Conservation (phyloP, 35 echinoderm and acorn worm genomes). For the Hemicentrotus pulcherrimus region DNA sequence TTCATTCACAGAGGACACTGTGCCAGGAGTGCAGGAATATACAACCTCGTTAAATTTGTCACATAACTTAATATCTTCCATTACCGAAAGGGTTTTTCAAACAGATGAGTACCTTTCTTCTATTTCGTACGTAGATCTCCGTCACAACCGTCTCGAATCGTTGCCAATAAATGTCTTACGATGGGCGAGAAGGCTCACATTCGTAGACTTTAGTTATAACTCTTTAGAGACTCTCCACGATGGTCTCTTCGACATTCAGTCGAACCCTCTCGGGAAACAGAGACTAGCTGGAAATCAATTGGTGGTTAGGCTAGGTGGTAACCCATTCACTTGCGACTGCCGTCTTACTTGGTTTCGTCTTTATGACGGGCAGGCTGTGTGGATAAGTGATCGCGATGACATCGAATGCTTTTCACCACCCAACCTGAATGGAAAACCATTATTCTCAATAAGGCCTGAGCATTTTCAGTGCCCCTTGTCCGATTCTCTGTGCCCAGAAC, state of each 20-base stretch:
- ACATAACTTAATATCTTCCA: background rate
- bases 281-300: background rate
- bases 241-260: background rate
- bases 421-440: background rate
- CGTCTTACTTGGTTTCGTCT: background rate
- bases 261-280: background rate
- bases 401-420: background rate
- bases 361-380: background rate
- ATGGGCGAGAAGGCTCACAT: background rate
- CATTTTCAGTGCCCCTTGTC: background rate
- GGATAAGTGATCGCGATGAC: background rate
- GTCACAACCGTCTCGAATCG: background rate
- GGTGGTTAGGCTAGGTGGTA: background rate
- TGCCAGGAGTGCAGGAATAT: background rate
- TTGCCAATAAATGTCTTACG: background rate
- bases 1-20: background rate
- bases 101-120: background rate
- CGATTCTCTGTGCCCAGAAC: background rate
- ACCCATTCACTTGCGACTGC: background rate
- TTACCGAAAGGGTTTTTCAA: background rate
- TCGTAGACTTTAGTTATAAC: background rate
- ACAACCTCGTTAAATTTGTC: background rate
- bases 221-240: constrained; percentile 6
- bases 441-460: background rate
- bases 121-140: background rate